phyloP scores from a whole-genome alignment of 30 jellyfish, hydroid and myxozoan genomes.

The Catostylus mosaicus region DNA sequence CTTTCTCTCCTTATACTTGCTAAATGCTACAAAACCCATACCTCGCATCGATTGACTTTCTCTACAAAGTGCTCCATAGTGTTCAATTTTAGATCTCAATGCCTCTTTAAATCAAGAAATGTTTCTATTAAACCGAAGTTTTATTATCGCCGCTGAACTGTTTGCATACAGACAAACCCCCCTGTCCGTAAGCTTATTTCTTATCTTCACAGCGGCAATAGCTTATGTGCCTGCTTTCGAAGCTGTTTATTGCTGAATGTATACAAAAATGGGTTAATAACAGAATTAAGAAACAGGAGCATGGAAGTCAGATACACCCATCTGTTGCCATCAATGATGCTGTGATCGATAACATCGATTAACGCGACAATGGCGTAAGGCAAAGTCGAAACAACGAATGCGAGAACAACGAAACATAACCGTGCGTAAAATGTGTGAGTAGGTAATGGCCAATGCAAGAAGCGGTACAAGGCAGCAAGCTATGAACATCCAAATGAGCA shows the following conservation, averaged over 20 bases:
- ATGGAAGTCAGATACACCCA: slow-evolving; percentile 24
- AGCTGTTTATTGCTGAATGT: slow-evolving; percentile 18
- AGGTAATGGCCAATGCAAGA: not conserved
- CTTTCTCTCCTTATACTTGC: too few species aligned
- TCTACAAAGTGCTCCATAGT: too few species aligned
- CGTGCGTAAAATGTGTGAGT: slow-evolving; percentile 34
- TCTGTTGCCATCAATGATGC: not conserved
- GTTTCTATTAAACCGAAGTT: too few species aligned
- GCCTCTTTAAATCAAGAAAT: too few species aligned
- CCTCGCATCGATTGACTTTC: too few species aligned
- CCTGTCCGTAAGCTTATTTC: too few species aligned
- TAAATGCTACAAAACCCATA: too few species aligned
- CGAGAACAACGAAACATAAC: slow-evolving; percentile 21
- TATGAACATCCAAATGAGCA: not conserved
- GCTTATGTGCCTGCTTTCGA: slow-evolving; percentile 12
- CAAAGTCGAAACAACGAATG: slow-evolving; percentile 7
- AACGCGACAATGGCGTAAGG: slow-evolving; percentile 17
- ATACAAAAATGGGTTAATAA: slow-evolving; percentile 30
- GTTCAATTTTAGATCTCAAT: too few species aligned
- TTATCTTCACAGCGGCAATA: not conserved
- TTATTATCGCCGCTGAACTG: too few species aligned
- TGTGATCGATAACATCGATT: slow-evolving; percentile 1
- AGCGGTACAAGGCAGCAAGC: slow-evolving; percentile 7
- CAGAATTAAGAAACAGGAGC: slow-evolving; percentile 30
- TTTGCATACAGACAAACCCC: too few species aligned